Base-by-base conservation (phyloP, 2,113 vertebrate species). In the Hypomesus transpacificus region DNA sequence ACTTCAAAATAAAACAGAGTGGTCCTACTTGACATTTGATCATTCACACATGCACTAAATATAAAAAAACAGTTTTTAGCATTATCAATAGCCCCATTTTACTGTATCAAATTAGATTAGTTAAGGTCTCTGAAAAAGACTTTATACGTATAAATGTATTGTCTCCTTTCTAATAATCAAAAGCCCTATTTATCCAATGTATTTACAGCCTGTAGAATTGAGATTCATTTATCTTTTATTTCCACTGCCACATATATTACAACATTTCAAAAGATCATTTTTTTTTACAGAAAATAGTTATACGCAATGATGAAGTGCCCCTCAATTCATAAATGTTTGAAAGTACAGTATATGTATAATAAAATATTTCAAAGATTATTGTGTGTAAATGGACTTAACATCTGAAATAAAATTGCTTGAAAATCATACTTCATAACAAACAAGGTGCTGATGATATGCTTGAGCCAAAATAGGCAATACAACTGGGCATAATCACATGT, bases 161-260 rank as follows among this genome's bases (percentile, higher is more conserved):
- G 89, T 85, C 88, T 89, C 79, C 85, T 88, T 84, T 89, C 88
- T 86, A 94, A 75, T 91, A 93, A 93, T 89, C 73, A 91, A 90
- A 94, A 92, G 86, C 87, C 88, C 89, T 91, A 92, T 92, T 90
- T 87, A 79, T 92, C 75, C 80, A 88, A 90, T 88, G 87, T 96
- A 94, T 93, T 89, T 94, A 96, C 92, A 97, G 86, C 88, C 89
- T 93, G 91, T 93, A 94, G 94, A 97, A 94, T 80, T 84, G 89
- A 93, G 86, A 90, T 91, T 91, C 95, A 95, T 94, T 91, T 96
- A 95, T 94, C 92, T 84, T 90, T 88, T 89, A 91, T 90, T 89
- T 89, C 88, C 90, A 93, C 90, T 91, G 90, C 93, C 91, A 93
- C 89, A 91, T 93, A 92, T 92, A 92, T 94, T 93, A 93, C 93